phyloP scores from a whole-genome alignment of 2,797 vertebrate species.

The Silurus aristotelis region DNA sequence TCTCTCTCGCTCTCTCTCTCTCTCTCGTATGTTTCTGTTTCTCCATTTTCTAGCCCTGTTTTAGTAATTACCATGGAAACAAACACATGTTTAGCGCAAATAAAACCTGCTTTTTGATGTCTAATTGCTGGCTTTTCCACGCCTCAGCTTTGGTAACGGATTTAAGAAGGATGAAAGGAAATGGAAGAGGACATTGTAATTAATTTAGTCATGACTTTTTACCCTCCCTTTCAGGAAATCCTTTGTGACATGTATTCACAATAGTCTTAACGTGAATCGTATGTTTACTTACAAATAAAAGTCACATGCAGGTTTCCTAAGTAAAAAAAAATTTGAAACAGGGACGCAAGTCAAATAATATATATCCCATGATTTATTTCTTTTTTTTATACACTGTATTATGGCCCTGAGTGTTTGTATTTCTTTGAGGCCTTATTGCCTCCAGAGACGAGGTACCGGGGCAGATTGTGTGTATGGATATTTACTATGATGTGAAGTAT shows the following conservation, averaged over 20 bases:
- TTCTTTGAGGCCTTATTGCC: conserved; percentile 29
- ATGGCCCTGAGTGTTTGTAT: conserved; percentile 13
- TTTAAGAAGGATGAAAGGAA: conserved; percentile 51
- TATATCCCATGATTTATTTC: background rate
- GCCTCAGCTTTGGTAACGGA: conserved; percentile 46
- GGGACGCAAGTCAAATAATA: conserved; percentile 1
- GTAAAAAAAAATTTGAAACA: background rate
- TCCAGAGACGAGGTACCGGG: background rate
- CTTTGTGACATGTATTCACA: conserved; percentile 28
- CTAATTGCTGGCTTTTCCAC: conserved; percentile 43
- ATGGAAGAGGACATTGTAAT: conserved; percentile 51
- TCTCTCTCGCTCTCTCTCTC: background rate
- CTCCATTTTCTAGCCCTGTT: conserved; percentile 33
- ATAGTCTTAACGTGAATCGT: conserved; percentile 4
- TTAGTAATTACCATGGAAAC: conserved; percentile 45
- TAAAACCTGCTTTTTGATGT: conserved; percentile 53
- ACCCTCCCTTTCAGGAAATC: conserved; percentile 23
- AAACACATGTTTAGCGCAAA: conserved; percentile 44
- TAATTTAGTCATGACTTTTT: conserved; percentile 55
- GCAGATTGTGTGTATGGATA: conserved; percentile 8
- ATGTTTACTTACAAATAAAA: conserved; percentile 32
- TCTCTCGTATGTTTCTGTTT: background rate
- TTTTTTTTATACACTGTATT: background rate
- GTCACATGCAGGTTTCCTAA: background rate
- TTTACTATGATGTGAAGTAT: conserved; percentile 2